A percentile compares a stretch with the other conserved stretches of the same genome.
These are phyloP conservation scores for Amphiprion percula DNA, from an alignment of 2,113 vertebrate species.

Conservation along the genomic window DNA sequence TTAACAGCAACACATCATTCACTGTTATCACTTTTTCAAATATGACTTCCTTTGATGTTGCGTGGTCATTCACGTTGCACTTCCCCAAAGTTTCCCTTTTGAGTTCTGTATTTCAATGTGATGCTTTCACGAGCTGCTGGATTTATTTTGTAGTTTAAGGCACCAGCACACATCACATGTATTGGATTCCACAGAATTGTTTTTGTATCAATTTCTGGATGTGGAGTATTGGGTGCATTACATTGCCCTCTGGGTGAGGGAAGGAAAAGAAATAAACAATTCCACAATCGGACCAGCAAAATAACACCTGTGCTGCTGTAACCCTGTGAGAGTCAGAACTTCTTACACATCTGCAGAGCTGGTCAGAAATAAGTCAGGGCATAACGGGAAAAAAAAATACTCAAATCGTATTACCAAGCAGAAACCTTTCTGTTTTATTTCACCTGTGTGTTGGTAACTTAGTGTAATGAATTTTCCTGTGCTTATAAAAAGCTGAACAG, in stretches of 20 bases:
- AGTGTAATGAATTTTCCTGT: background rate
- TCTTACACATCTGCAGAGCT: background rate
- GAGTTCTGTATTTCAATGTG: constrained; percentile 60
- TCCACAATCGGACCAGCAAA: constrained; percentile 36
- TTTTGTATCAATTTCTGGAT: constrained; percentile 56
- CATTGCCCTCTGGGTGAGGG: constrained; percentile 42
- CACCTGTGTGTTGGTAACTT: background rate
- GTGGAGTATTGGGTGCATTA: constrained; percentile 45
- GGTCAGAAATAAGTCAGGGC: constrained; percentile 11
- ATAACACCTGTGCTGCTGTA: constrained; percentile 25
- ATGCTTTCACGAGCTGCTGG: constrained; percentile 56
- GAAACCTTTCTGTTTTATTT: background rate
- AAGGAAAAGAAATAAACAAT: constrained; percentile 55
- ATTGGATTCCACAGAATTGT: constrained; percentile 50
- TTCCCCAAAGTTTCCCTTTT: constrained; percentile 29
- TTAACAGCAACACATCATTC: constrained; percentile 34
- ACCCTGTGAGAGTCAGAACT: constrained; percentile 19
- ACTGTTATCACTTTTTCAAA: constrained; percentile 32
- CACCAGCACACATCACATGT: constrained; percentile 48
- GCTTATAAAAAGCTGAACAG: too few species aligned
- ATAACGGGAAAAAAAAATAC: background rate
- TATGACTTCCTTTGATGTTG: constrained; percentile 29
- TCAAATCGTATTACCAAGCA: background rate
- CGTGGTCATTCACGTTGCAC: constrained; percentile 33
- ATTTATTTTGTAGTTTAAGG: constrained; percentile 63